Percentiles rank a stretch among this genome's conserved stretches.
Conservation (phyloP, 35 echinoderm and acorn worm species). For the Apostichopus japonicus region DNA sequence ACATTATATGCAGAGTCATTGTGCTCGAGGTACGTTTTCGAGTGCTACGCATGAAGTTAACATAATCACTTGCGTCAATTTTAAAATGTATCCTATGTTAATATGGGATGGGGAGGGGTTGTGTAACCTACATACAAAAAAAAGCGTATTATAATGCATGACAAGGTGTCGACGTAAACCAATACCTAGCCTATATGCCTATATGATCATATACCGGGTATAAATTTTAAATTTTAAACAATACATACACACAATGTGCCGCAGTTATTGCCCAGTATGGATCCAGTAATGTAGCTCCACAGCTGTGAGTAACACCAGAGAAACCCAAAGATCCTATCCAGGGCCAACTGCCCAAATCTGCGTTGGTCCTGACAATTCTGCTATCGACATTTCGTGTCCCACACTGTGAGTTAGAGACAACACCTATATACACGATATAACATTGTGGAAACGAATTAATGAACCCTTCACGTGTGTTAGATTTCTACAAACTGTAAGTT, state of each 20-base stretch:
- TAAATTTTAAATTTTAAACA: neutral
- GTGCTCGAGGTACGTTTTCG: neutral
- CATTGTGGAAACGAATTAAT: no score
- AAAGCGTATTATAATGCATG: neutral
- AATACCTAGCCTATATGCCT: no score
- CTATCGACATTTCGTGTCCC: constrained; percentile 36
- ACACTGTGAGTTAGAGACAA: neutral
- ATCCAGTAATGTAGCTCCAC: constrained; percentile 71
- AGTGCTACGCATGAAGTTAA: neutral
- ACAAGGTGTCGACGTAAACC: neutral
- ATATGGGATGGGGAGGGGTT: no score
- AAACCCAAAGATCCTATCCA: constrained; percentile 71
- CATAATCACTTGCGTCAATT: no score
- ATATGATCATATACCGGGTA: no score
- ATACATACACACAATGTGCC: constrained; percentile 83
- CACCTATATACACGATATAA: neutral
- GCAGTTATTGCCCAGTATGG: constrained; percentile 78
- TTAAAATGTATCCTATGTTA: no score
- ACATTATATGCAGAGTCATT: no score
- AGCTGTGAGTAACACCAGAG: constrained; percentile 1
- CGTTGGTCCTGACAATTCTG: constrained; percentile 53
- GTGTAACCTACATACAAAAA: no score
- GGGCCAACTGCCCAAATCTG: constrained; percentile 61
- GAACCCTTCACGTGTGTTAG: no score
- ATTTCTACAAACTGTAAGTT: no score